These are phyloP conservation scores for Physella acuta DNA, from an alignment of 1,140 invertebrate genomes.

Conservation along the genomic window DNA sequence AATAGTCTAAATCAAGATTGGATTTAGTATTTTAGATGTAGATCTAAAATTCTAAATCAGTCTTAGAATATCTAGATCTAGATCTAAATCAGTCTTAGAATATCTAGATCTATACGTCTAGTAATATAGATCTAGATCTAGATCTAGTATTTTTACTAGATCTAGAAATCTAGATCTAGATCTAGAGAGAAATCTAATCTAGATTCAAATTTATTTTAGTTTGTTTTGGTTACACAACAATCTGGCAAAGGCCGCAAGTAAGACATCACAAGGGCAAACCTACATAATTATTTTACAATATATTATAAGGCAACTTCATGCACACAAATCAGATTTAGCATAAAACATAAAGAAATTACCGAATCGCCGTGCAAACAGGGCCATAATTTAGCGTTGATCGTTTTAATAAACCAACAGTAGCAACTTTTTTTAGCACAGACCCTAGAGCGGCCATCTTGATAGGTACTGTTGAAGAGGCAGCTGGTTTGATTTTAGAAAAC, in stretches of 20 bases:
- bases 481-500: not conserved
- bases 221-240: not conserved
- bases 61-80: too few relatives aligned
- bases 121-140: too few relatives aligned
- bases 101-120: too few relatives aligned
- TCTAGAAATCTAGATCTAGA: not conserved
- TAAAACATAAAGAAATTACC: not conserved
- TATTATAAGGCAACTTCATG: not conserved
- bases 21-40: too few relatives aligned
- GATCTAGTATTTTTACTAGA: too few relatives aligned
- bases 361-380: not conserved
- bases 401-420: not conserved
- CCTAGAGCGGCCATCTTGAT: slow-evolving; percentile 22
- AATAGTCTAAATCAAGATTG: too few relatives aligned
- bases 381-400: not conserved
- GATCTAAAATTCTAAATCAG: too few relatives aligned
- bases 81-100: too few relatives aligned
- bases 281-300: not conserved
- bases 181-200: not conserved
- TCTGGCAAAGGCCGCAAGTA: not conserved
- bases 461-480: not conserved
- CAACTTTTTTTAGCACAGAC: slow-evolving; percentile 17
- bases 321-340: not conserved
- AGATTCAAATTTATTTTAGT: not conserved
- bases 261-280: not conserved